Conservation (phyloP, 1,140 invertebrate genomes). For the Dryas iulia region DNA sequence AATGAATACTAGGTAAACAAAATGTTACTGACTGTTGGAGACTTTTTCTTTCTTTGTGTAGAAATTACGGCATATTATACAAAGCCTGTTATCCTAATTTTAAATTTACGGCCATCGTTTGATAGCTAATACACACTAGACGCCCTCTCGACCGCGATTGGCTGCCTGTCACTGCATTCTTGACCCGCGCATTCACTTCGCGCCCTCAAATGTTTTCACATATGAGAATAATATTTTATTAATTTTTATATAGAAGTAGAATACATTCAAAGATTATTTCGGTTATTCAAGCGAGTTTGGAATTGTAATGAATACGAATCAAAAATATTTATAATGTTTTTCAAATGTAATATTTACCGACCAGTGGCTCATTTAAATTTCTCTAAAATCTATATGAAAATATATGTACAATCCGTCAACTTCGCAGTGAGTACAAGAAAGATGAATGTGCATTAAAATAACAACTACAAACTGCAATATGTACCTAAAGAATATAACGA, state of each 20-base stretch:
- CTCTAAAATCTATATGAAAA: neutral
- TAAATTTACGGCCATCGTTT: conserved; percentile 6
- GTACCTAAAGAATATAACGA: conserved; percentile 46
- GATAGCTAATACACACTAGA: conserved; percentile 13
- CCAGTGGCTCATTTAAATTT: neutral
- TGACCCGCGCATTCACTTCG: conserved; percentile 28
- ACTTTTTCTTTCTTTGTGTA: too few species aligned
- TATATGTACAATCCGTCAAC: neutral
- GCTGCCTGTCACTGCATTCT: conserved; percentile 36
- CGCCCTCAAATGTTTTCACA: conserved; percentile 22
- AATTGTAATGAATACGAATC: too few species aligned
- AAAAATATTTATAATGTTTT: too few species aligned
- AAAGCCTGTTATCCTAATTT: neutral
- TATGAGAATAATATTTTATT: neutral
- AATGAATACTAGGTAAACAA: too few species aligned
- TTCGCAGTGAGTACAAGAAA: neutral
- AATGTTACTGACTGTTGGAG: too few species aligned
- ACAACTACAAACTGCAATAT: conserved; percentile 30
- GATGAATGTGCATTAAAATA: conserved; percentile 37
- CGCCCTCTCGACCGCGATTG: conserved; percentile 16
- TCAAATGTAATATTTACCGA: too few species aligned
- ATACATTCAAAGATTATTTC: neutral
- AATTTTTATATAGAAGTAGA: neutral
- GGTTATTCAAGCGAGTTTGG: too few species aligned
- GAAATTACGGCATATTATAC: too few species aligned